Evolutionary conservation across 2,888 invertebrate species (phyloP), one percentile per base, ranked within the genome.

Genomic region (Noctua janthe): DNA sequence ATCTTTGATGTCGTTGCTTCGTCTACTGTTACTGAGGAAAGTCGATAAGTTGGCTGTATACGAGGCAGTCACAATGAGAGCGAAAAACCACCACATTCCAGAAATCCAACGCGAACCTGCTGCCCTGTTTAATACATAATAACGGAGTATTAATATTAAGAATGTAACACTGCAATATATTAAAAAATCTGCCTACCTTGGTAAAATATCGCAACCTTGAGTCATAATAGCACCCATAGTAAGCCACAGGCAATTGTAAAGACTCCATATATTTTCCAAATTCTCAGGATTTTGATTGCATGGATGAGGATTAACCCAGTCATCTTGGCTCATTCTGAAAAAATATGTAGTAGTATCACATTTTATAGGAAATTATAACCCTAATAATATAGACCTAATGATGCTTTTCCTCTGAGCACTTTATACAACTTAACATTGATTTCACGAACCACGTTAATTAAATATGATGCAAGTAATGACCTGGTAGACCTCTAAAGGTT

Each of bases 31-130:
- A 80, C 98, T 98, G 43, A 99, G 97, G 93, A 99, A 99, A 23
- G 99, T 98, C 15, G 99, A 98, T 90, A 99, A 98, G 94, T 99
- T 99, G 76, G 97, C 97, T 0, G 96, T 97, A 79, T 97, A 97
- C 0, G 99, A 99, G 11, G 99, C 98, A 47, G 99, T 98, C 97
- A 99, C 98, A 93, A 99, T 99, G 76, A 99, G 97, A 0, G 99
- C 98, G 94, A 99, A 99, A 95, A 99, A 99, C 99, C 99, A 99
- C 99, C 98, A 98, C 97, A 98, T 98, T 11, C 98, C 98, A 0
- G 98, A 98, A 0, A 99, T 98, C 97, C 99, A 98, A 71, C 99
- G 97, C 0, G 99, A 99, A 0, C 99, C 99, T 59, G 98, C 98
- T 10, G 99, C 99, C 94, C 99, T 99, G 87, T 13, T 85, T 72